These are phyloP conservation scores for Mirounga angustirostris DNA, from an alignment of 2,113 vertebrate species.

Conservation along the genomic window DNA sequence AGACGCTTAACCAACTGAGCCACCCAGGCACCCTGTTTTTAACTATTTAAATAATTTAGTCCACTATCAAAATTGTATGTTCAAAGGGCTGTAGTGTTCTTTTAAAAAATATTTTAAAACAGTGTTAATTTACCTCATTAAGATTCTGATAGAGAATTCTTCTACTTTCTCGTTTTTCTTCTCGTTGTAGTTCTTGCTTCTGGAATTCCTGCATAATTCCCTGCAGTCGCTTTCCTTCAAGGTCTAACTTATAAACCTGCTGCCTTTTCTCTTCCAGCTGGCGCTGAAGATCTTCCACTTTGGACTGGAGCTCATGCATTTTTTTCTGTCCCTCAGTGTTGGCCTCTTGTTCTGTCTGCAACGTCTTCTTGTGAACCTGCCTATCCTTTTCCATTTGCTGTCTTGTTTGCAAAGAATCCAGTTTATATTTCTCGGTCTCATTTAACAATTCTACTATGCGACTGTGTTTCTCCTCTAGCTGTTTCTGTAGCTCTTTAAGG, in stretches of 20 bases:
- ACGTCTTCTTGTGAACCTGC: slow-evolving; percentile 86
- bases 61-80: slow-evolving; percentile 5
- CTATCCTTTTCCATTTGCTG: slow-evolving; percentile 92
- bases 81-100: not conserved
- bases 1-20: too few species aligned
- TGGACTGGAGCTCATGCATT: slow-evolving; percentile 88
- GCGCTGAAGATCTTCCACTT: slow-evolving; percentile 88
- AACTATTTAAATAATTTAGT: slow-evolving; percentile 48
- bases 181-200: slow-evolving; percentile 82
- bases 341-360: slow-evolving; percentile 90
- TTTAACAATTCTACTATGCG: slow-evolving; percentile 92
- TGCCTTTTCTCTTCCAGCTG: slow-evolving; percentile 91
- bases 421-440: slow-evolving; percentile 92
- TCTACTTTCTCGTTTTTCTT: slow-evolving; percentile 69
- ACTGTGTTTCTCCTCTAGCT: slow-evolving; percentile 93
- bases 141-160: slow-evolving; percentile 82
- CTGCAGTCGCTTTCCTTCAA: slow-evolving; percentile 90
- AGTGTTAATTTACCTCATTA: slow-evolving; percentile 82
- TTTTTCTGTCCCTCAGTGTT: slow-evolving; percentile 88
- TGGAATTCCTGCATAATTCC: slow-evolving; percentile 88
- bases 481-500: slow-evolving; percentile 91
- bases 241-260: slow-evolving; percentile 88
- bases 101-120: slow-evolving; percentile 41
- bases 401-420: slow-evolving; percentile 91
- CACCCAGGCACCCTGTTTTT: not conserved